These are phyloP conservation scores for Turritopsis dohrnii DNA, from an alignment of 30 jellyfish, hydroid and myxozoan species.

Conservation along the genomic window DNA sequence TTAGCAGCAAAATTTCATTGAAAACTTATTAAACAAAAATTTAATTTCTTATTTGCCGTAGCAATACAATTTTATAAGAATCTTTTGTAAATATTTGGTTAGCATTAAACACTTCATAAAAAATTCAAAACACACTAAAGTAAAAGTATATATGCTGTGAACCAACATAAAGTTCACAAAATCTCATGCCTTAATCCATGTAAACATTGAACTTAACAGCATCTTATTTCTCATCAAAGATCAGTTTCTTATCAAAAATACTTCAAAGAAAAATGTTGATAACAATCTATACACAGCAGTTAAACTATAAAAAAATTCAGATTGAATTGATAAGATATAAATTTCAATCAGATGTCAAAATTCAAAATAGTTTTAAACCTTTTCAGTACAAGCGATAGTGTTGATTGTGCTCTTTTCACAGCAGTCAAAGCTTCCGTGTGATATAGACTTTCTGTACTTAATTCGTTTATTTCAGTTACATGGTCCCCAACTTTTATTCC, in stretches of 20 bases:
- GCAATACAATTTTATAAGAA: neutral
- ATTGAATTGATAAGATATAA: neutral
- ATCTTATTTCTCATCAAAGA: neutral
- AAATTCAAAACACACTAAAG: neutral
- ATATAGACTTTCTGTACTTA: constrained; percentile 40
- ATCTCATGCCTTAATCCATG: neutral
- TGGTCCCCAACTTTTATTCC: constrained; percentile 80
- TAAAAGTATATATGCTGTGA: neutral
- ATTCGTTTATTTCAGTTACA: constrained; percentile 68
- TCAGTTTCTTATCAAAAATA: neutral
- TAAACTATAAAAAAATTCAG: no score
- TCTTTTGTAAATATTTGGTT: neutral
- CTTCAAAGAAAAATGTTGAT: no score
- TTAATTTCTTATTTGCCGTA: neutral
- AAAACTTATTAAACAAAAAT: neutral
- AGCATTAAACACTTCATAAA: neutral
- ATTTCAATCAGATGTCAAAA: neutral
- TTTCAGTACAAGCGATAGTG: constrained; percentile 37
- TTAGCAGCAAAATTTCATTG: neutral
- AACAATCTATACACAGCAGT: no score
- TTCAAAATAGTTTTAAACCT: constrained; percentile 47
- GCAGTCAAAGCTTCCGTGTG: constrained; percentile 88
- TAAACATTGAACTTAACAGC: neutral
- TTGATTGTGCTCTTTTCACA: constrained; percentile 59
- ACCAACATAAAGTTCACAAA: neutral